phyloP scores from a whole-genome alignment of 2,888 invertebrate genomes.

The Thereva unica region DNA sequence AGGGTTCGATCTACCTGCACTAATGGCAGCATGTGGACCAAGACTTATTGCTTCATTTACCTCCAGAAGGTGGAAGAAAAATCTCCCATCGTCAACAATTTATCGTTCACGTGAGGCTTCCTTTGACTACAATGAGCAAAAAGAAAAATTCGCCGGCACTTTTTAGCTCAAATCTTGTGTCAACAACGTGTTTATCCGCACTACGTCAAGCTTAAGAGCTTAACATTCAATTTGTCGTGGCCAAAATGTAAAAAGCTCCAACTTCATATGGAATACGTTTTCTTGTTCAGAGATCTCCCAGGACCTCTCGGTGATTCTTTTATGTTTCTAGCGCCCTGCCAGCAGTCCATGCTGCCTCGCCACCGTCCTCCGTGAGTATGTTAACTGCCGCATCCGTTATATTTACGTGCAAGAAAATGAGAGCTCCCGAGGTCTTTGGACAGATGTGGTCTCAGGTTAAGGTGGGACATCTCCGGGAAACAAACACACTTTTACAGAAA shows the following conservation, averaged over 20 bases:
- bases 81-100: no score
- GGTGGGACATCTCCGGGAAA: slow-evolving; percentile 15
- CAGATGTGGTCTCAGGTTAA: slow-evolving; percentile 25
- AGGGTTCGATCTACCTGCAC: no score
- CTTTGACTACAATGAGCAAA: not conserved
- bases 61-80: no score
- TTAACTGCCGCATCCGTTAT: slow-evolving; percentile 5
- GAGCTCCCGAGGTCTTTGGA: not conserved
- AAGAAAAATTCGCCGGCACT: slow-evolving; percentile 14
- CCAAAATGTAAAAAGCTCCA: slow-evolving; percentile 21
- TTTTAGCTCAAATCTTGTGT: slow-evolving; percentile 31
- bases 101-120: no score
- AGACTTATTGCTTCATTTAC: no score
- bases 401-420: slow-evolving; percentile 9
- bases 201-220: slow-evolving; percentile 32
- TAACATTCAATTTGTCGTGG: slow-evolving; percentile 36
- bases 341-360: slow-evolving; percentile 1
- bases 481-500: slow-evolving; percentile 1
- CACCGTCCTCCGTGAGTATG: slow-evolving; percentile 5
- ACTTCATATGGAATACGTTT: slow-evolving; percentile 9
- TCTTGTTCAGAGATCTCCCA: not conserved
- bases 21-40: no score
- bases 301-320: not conserved
- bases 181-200: slow-evolving; percentile 35
- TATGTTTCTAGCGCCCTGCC: not conserved